Evolutionary conservation across 2,113 vertebrate genomes (phyloP).

Genomic region (Herpetotheres cachinnans): DNA sequence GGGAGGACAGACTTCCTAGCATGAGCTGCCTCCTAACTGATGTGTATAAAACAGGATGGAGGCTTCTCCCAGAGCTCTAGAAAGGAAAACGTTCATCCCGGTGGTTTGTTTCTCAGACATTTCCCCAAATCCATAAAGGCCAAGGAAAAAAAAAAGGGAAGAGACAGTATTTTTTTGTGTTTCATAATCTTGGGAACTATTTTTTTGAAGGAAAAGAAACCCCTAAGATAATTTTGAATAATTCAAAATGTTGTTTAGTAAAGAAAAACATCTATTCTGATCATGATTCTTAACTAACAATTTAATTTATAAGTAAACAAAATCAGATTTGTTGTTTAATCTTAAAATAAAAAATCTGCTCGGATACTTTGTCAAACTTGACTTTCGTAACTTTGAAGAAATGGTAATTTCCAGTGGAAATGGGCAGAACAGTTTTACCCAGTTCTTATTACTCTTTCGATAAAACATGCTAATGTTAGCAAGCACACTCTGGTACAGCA

Average conservation of each 20-base stretch:
- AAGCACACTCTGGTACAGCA: not conserved
- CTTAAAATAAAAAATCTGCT: not conserved
- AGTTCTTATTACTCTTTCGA: not conserved
- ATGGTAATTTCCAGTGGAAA: not conserved
- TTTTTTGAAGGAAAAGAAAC: not conserved
- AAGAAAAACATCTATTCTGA: not conserved
- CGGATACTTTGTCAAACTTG: not conserved
- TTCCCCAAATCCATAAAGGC: not conserved
- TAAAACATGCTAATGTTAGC: not conserved
- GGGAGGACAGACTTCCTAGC: not conserved
- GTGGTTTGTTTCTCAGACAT: not conserved
- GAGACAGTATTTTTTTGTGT: not conserved
- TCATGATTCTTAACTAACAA: not conserved
- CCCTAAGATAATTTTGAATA: not conserved
- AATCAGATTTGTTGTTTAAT: not conserved
- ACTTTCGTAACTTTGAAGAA: not conserved
- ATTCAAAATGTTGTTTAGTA: not conserved
- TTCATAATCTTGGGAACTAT: not conserved
- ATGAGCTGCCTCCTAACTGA: not conserved
- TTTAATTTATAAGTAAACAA: not conserved
- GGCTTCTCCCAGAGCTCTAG: not conserved
- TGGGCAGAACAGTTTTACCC: not conserved
- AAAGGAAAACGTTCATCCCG: not conserved
- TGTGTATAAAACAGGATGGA: not conserved
- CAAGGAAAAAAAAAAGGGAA: accelerated